These are phyloP conservation scores for Drosophila sechellia DNA, from an alignment of 1,140 invertebrate genomes.

Conservation along the genomic window DNA sequence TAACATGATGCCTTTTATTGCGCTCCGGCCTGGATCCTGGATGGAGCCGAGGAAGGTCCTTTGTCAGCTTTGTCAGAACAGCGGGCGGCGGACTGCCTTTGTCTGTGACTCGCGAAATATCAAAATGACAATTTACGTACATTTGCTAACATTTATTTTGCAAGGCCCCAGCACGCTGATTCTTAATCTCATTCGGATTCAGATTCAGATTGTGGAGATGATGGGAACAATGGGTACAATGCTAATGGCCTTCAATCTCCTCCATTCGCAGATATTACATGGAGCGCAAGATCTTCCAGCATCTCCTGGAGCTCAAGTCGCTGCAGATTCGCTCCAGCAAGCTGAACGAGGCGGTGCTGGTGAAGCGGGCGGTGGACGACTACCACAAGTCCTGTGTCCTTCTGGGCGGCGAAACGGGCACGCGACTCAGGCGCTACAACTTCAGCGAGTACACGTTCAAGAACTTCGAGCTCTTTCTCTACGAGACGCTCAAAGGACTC, in stretches of 20 bases:
- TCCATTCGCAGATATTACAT: constrained; percentile 90
- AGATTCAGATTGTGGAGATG: constrained; percentile 4
- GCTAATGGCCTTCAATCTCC: constrained; percentile 12
- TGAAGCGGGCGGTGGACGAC: constrained; percentile 92
- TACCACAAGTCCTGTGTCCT: constrained; percentile 91
- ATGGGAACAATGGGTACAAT: constrained; percentile 12
- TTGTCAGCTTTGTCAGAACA: constrained; percentile 24
- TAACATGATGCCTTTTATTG: constrained; percentile 80
- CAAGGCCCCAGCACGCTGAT: constrained; percentile 5
- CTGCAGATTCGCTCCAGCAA: constrained; percentile 95
- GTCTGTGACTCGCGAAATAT: constrained; percentile 66
- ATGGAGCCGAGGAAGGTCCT: not conserved
- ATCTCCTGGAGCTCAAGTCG: constrained; percentile 95
- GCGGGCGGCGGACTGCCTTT: constrained; percentile 51
- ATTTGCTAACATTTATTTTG: constrained; percentile 73
- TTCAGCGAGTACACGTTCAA: constrained; percentile 91
- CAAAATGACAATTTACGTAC: constrained; percentile 80
- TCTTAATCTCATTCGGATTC: constrained; percentile 1
- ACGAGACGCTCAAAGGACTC: constrained; percentile 92
- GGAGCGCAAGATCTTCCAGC: constrained; percentile 97
- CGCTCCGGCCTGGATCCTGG: constrained; percentile 19
- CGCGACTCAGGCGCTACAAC: constrained; percentile 87
- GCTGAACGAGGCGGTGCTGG: constrained; percentile 94
- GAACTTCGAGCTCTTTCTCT: constrained; percentile 96
- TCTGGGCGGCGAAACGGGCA: constrained; percentile 87